phyloP scores from a whole-genome alignment of 2,113 vertebrate species.

The Leucoraja erinaceus region DNA sequence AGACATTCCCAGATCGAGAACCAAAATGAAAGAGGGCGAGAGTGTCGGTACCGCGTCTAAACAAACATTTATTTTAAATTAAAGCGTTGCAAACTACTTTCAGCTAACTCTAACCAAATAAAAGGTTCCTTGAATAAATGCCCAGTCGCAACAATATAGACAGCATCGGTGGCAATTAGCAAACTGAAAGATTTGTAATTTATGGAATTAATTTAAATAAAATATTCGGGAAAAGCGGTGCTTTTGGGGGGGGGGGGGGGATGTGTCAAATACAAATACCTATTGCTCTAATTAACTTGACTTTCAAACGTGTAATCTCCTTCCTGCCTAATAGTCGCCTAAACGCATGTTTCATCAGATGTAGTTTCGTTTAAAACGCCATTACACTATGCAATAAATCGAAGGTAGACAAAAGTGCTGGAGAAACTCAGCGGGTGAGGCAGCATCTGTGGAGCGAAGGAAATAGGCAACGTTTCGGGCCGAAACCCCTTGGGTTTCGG shows the following conservation, averaged over 20 bases:
- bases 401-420: too few relatives aligned
- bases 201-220: neutral
- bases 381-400: too few relatives aligned
- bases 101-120: neutral
- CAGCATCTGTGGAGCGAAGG: too few relatives aligned
- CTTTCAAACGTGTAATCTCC: neutral
- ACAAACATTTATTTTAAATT: neutral
- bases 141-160: neutral
- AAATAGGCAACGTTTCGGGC: too few relatives aligned
- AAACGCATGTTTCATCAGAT: neutral
- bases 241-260: neutral
- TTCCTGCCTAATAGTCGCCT: neutral
- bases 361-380: neutral
- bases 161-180: too few relatives aligned
- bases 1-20: neutral
- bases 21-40: neutral
- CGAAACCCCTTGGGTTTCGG: too few relatives aligned
- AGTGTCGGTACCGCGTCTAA: neutral
- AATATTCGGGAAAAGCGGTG: neutral
- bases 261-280: neutral
- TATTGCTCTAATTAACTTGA: neutral
- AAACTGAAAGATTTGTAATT: neutral
- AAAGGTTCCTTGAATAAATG: neutral
- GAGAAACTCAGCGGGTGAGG: too few relatives aligned
- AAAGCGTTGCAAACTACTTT: neutral